Conservation (phyloP, 2,888 invertebrate genomes). For the Hypomecis punctinalis region DNA sequence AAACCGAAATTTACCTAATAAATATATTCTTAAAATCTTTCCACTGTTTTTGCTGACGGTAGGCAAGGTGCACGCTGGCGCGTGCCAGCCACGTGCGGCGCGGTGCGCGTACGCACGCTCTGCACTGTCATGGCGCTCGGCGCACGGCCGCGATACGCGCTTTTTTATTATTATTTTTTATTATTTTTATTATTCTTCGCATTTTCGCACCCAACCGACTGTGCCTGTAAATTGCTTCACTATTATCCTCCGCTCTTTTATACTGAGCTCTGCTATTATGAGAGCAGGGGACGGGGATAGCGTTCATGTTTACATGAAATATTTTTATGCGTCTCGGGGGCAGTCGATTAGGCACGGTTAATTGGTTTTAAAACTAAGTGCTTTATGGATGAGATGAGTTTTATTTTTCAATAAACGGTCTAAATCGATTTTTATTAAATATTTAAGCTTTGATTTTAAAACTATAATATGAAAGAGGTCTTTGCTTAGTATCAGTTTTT, state of each 20-base stretch:
- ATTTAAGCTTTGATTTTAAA: no score
- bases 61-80: constrained; percentile 73
- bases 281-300: constrained; percentile 59
- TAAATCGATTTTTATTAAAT: no score
- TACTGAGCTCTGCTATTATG: constrained; percentile 50
- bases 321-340: constrained; percentile 60
- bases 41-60: constrained; percentile 59
- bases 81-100: constrained; percentile 67
- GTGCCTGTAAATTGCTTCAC: constrained; percentile 74
- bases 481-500: no score
- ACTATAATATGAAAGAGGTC: no score
- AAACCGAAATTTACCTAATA: neutral
- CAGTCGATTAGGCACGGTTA: constrained; percentile 45
- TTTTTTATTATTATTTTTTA: constrained; percentile 53
- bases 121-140: constrained; percentile 77
- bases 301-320: constrained; percentile 70
- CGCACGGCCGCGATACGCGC: constrained; percentile 60
- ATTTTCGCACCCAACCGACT: constrained; percentile 62
- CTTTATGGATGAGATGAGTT: no score
- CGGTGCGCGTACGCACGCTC: constrained; percentile 52
- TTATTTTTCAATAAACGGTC: no score
- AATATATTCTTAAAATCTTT: constrained; percentile 1
- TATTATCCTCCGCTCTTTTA: constrained; percentile 42
- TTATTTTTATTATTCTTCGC: constrained; percentile 35
- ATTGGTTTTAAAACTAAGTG: constrained; percentile 42